Conservation (phyloP, 2,888 invertebrate species). For the Heteromyza rotundicornis region DNA sequence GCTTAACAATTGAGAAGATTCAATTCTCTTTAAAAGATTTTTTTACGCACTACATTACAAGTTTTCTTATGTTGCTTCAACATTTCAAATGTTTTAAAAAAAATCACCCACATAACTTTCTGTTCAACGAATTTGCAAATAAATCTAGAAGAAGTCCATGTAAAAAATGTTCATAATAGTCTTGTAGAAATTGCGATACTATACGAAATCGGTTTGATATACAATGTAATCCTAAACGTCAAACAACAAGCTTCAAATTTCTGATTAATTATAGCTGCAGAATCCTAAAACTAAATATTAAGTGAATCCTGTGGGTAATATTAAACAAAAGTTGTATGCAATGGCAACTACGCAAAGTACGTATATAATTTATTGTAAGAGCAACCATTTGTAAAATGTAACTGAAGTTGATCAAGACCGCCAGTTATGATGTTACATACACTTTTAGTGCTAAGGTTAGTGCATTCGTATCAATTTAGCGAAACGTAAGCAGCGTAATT, state of each 20-base stretch:
- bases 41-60: neutral
- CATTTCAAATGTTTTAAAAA: neutral
- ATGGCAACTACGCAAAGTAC: too few relatives aligned
- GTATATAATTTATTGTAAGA: neutral
- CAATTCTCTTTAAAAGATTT: neutral
- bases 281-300: neutral
- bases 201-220: too few relatives aligned
- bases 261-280: neutral
- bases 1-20: neutral
- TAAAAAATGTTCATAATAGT: conserved; percentile 5
- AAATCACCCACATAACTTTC: neutral
- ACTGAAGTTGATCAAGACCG: neutral
- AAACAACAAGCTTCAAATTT: neutral
- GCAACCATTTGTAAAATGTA: neutral
- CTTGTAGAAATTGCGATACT: too few relatives aligned
- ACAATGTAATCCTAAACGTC: neutral
- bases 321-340: neutral
- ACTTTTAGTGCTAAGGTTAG: conserved; percentile 58
- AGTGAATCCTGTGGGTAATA: neutral
- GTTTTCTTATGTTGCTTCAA: neutral
- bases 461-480: conserved; percentile 49
- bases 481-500: conserved; percentile 22
- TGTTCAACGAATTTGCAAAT: neutral
- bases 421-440: neutral
- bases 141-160: neutral